Evolutionary conservation across 2,113 vertebrate species (phyloP).

Genomic region (Pavo muticus): DNA sequence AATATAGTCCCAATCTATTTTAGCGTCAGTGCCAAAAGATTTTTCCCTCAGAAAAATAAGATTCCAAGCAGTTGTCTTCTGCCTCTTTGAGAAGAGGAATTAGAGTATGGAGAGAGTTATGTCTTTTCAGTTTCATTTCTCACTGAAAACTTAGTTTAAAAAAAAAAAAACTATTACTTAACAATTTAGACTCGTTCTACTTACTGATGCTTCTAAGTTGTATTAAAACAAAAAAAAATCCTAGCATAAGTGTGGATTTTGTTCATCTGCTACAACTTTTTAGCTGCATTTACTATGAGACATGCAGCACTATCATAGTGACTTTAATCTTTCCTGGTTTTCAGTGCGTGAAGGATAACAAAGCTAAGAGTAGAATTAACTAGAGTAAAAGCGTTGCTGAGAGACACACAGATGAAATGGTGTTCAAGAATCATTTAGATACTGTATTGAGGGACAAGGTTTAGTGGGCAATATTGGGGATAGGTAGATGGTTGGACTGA

Average conservation of each 20-base stretch:
- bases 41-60: neutral
- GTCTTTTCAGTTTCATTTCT: neutral
- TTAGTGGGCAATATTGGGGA: too few species aligned
- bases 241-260: neutral
- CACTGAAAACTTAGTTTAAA: neutral
- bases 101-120: neutral
- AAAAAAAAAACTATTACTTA: neutral
- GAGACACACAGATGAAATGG: neutral
- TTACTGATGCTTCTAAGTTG: neutral
- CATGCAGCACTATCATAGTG: neutral
- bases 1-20: neutral
- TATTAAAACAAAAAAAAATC: neutral
- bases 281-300: neutral
- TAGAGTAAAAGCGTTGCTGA: neutral
- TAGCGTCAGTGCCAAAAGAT: neutral
- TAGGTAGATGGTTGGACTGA: too few species aligned
- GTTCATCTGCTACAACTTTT: neutral
- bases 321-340: neutral
- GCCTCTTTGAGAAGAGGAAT: neutral
- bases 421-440: too few species aligned
- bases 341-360: neutral
- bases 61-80: neutral
- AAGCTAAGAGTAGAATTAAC: neutral
- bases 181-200: neutral
- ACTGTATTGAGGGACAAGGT: too few species aligned